phyloP scores from a whole-genome alignment of 2,888 invertebrate genomes.

The Sericinus montela region DNA sequence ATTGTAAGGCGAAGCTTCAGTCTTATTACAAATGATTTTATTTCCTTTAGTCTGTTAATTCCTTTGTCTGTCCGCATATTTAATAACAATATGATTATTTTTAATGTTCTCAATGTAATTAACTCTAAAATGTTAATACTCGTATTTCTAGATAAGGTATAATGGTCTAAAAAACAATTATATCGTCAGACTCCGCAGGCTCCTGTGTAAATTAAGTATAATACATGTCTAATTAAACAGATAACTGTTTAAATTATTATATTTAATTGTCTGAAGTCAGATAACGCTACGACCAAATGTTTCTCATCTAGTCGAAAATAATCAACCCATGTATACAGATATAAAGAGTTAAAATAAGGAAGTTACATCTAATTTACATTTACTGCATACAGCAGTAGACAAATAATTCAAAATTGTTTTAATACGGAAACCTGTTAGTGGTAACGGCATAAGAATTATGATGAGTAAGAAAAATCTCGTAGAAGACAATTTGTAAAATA shows the following conservation, averaged over 20 bases:
- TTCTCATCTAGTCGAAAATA: neutral
- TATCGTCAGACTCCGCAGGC: neutral
- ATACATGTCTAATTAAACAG: constrained; percentile 15
- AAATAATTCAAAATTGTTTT: too few relatives aligned
- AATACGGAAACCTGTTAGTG: too few relatives aligned
- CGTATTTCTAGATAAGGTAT: constrained; percentile 10
- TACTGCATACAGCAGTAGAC: neutral
- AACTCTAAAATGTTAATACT: constrained; percentile 9
- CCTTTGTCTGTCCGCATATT: neutral
- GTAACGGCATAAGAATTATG: too few relatives aligned
- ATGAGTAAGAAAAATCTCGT: too few relatives aligned
- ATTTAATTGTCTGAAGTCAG: constrained; percentile 2
- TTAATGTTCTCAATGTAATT: constrained; percentile 13
- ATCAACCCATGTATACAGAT: neutral
- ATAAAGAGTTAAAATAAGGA: neutral
- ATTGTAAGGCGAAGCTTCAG: neutral
- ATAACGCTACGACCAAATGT: constrained; percentile 2
- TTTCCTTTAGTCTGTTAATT: neutral
- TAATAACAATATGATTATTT: constrained; percentile 19
- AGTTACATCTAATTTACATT: constrained; percentile 1
- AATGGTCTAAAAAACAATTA: neutral
- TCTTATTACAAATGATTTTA: too few relatives aligned
- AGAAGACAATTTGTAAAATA: too few relatives aligned
- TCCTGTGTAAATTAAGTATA: constrained; percentile 4
- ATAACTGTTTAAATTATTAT: constrained; percentile 13